Conservation (phyloP, 1,140 invertebrate genomes). For the Frieseomelitta varia region DNA sequence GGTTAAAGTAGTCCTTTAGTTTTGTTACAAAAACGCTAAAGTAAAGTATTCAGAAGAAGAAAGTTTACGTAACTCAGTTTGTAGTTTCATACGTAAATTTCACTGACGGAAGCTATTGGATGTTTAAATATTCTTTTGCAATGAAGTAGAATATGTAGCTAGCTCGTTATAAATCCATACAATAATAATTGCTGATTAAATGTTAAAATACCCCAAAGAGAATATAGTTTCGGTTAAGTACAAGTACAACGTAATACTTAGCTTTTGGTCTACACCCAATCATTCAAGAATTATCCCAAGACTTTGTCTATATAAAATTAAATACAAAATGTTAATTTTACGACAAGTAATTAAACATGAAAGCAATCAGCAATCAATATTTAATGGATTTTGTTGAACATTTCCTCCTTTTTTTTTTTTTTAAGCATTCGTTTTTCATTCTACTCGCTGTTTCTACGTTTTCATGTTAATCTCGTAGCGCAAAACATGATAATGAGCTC, state of each 20-base stretch:
- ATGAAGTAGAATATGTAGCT: background rate
- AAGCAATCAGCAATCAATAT: background rate
- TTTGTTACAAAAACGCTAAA: background rate
- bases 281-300: background rate
- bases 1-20: background rate
- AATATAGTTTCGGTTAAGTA: background rate
- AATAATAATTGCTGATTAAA: background rate
- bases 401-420: no score
- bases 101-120: background rate
- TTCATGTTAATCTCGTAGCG: slow-evolving; percentile 32
- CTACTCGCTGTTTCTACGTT: background rate
- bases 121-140: background rate
- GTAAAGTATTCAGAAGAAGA: no score
- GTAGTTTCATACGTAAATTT: background rate
- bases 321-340: background rate
- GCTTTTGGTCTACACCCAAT: background rate
- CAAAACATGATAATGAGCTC: slow-evolving; percentile 31
- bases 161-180: background rate
- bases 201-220: background rate
- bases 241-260: background rate
- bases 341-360: background rate
- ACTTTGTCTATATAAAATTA: background rate
- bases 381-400: no score
- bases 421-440: background rate
- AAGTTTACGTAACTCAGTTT: background rate